A percentile compares a stretch with the other conserved stretches of the same genome.
phyloP scores from a whole-genome alignment of 1,140 invertebrate species.

The Orchestia grillus region DNA sequence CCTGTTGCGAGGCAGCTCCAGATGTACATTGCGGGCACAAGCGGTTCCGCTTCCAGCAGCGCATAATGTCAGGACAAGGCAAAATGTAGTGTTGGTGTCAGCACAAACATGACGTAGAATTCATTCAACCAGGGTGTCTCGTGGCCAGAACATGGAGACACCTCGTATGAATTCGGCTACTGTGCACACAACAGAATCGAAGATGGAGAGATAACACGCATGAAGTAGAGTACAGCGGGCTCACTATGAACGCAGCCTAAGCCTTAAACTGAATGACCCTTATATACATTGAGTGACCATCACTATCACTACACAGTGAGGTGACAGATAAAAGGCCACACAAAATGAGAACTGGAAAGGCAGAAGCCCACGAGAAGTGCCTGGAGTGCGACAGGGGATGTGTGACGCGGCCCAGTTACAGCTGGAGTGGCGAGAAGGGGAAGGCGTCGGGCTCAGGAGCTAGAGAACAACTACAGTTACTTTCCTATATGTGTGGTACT shows the following conservation, averaged over 20 bases:
- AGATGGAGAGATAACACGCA: too few species aligned
- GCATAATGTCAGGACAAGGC: not conserved
- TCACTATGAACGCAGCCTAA: too few species aligned
- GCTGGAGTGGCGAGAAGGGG: not conserved
- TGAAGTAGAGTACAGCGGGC: too few species aligned
- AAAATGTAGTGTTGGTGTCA: not conserved
- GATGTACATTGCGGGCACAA: not conserved
- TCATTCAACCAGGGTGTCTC: not conserved
- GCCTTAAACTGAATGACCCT: too few species aligned
- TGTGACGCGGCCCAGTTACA: not conserved
- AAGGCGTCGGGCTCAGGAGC: too few species aligned
- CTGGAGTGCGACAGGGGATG: not conserved
- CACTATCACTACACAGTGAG: too few species aligned
- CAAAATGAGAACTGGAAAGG: not conserved
- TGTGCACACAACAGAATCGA: too few species aligned
- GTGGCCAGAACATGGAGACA: not conserved
- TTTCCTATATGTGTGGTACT: too few species aligned
- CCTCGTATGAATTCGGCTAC: not conserved
- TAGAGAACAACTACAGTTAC: too few species aligned
- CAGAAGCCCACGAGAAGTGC: not conserved
- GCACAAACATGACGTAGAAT: not conserved
- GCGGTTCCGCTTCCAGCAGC: not conserved
- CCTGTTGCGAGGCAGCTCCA: not conserved
- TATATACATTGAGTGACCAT: too few species aligned
- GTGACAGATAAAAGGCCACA: too few species aligned